Evolutionary conservation across 1,140 invertebrate species (phyloP).

Genomic region (Drosophila micromelanica): DNA sequence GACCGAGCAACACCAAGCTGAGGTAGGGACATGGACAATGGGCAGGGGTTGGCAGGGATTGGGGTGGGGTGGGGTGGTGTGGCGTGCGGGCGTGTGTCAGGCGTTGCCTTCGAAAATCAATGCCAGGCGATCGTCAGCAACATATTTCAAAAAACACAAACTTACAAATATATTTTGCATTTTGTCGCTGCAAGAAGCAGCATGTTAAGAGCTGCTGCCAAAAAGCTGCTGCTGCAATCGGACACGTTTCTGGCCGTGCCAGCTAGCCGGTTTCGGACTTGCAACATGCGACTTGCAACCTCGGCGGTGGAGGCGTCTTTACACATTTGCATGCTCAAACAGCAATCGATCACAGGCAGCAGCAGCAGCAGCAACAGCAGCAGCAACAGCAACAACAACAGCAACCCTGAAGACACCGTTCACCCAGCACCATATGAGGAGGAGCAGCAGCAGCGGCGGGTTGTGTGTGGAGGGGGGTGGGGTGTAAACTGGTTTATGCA

Average conservation of each 20-base stretch:
- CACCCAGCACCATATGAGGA: conserved; percentile 56
- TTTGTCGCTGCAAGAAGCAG: conserved; percentile 61
- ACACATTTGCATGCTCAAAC: conserved; percentile 83
- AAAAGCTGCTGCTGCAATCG: conserved; percentile 45
- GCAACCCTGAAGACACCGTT: conserved; percentile 43
- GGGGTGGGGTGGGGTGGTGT: not conserved
- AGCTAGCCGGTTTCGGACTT: conserved; percentile 50
- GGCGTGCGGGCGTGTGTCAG: conserved; percentile 21
- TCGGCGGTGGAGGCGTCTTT: conserved; percentile 80
- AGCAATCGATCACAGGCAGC: conserved; percentile 74
- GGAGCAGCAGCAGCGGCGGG: conserved; percentile 36
- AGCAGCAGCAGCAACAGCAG: conserved; percentile 47
- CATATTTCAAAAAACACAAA: conserved; percentile 65
- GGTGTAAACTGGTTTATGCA: conserved; percentile 44
- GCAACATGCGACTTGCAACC: conserved; percentile 38
- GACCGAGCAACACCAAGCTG: conserved; percentile 52
- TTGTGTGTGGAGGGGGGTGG: not conserved
- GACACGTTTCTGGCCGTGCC: conserved; percentile 52
- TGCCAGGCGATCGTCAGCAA: conserved; percentile 78
- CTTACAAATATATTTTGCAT: conserved; percentile 81
- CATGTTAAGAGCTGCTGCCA: conserved; percentile 14
- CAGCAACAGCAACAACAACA: not conserved
- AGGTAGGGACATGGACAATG: not conserved
- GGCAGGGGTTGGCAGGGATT: not conserved
- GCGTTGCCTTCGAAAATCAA: conserved; percentile 56